phyloP scores from a whole-genome alignment of 2,888 invertebrate genomes.

The Aleiodes alternator region DNA sequence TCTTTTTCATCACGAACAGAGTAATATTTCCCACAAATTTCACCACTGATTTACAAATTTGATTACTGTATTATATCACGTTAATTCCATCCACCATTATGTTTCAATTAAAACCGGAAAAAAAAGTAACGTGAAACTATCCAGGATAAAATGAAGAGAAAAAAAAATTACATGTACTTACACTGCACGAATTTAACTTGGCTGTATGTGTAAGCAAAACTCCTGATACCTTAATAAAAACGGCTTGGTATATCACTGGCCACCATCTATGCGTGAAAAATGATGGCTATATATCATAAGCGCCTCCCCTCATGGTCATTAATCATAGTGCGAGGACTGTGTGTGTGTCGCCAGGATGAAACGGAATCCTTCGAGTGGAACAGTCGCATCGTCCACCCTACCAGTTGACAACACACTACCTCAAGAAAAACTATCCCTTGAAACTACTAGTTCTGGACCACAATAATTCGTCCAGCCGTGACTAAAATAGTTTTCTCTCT shows the following conservation, averaged over 20 bases:
- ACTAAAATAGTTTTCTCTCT: slow-evolving; percentile 20
- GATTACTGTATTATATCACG: slow-evolving; percentile 23
- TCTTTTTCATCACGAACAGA: slow-evolving; percentile 10
- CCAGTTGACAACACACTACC: slow-evolving; percentile 10
- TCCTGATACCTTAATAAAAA: slow-evolving; percentile 8
- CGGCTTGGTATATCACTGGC: slow-evolving; percentile 63
- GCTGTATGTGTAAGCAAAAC: background rate
- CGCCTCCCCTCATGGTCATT: slow-evolving; percentile 58
- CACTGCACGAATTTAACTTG: too few relatives aligned
- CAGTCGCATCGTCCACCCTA: slow-evolving; percentile 53
- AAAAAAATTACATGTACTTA: too few relatives aligned
- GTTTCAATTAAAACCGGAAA: too few relatives aligned
- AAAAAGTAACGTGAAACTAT: too few relatives aligned
- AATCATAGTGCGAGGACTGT: slow-evolving; percentile 62
- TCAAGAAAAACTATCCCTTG: slow-evolving; percentile 19
- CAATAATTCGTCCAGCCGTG: slow-evolving; percentile 15
- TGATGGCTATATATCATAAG: slow-evolving; percentile 67
- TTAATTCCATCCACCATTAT: slow-evolving; percentile 6
- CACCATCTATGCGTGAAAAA: slow-evolving; percentile 71
- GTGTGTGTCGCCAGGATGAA: slow-evolving; percentile 58
- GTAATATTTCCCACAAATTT: slow-evolving; percentile 29
- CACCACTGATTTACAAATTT: slow-evolving; percentile 15
- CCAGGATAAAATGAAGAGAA: too few relatives aligned
- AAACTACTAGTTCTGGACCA: slow-evolving; percentile 15
- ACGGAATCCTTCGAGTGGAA: slow-evolving; percentile 64